Evolutionary conservation across 2,888 invertebrate genomes (phyloP).

Genomic region (Leucophenga montana): DNA sequence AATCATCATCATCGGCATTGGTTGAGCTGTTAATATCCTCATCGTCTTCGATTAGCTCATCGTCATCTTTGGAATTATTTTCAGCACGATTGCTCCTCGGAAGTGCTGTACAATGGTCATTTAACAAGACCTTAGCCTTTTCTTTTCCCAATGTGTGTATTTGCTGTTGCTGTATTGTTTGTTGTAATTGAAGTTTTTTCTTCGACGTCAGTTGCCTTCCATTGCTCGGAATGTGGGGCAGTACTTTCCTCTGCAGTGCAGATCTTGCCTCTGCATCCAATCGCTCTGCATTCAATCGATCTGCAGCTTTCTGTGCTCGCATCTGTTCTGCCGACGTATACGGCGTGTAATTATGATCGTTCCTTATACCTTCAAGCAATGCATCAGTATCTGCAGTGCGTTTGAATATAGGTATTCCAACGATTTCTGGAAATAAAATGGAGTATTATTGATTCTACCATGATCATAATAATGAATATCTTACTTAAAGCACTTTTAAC

Average conservation of each 20-base stretch:
- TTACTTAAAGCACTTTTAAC: slow-evolving; percentile 74
- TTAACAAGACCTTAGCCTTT: not conserved
- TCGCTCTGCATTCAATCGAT: slow-evolving; percentile 57
- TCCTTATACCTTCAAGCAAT: slow-evolving; percentile 75
- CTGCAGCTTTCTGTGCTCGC: slow-evolving; percentile 57
- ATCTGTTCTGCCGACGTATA: slow-evolving; percentile 79
- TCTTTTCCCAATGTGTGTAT: not conserved
- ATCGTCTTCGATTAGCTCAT: slow-evolving; percentile 49
- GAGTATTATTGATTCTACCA: not conserved
- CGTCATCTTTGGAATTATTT: slow-evolving; percentile 25
- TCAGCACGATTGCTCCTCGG: not conserved
- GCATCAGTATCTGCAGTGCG: slow-evolving; percentile 70
- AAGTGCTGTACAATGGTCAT: not conserved
- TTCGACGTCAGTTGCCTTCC: slow-evolving; percentile 53
- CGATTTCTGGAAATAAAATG: slow-evolving; percentile 61
- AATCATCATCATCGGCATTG: slow-evolving; percentile 47
- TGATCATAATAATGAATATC: slow-evolving; percentile 26
- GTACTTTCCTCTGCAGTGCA: slow-evolving; percentile 38
- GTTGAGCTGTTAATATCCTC: slow-evolving; percentile 51
- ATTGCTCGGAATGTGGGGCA: slow-evolving; percentile 38
- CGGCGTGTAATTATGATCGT: slow-evolving; percentile 88
- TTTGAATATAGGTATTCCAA: slow-evolving; percentile 69
- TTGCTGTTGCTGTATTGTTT: slow-evolving; percentile 28
- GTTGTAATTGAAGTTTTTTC: slow-evolving; percentile 45
- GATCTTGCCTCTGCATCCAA: slow-evolving; percentile 50